Base-by-base conservation (phyloP, 2,113 vertebrate genomes). In the Percopsis transmontana region DNA sequence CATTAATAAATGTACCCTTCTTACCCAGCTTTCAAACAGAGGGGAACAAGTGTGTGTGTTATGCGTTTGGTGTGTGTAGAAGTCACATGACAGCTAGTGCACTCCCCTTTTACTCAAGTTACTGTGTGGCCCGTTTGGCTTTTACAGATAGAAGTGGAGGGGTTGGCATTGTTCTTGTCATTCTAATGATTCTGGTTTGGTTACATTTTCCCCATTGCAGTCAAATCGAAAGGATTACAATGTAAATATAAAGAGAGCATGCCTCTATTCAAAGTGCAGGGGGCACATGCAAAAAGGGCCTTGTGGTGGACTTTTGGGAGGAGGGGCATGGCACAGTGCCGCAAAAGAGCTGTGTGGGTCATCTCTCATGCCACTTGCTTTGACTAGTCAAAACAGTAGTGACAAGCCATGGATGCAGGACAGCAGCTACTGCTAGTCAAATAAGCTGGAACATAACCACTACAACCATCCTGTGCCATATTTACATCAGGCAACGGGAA, bases 311-410 rank as follows among this genome's bases (percentile, higher is more conserved):
- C 59, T 66, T 74, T 65, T n/a, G 1, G 24, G 24, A 74, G 33
- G 6, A 18, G 48, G 38, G 72, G 62, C 60, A 48, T 40, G 23
- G 24, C 23, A 15, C 33, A 75, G 69, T 62, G 57, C 24, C 73
- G 79, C 72, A 67, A 74, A 42, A 64, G 52, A 33, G 56, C 39
- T 57, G 69, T 57, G 56, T 50, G 76, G 72, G 61, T 77, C 83
- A 84, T 52, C 20, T 13, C 42, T 59, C 47, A 12, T 58, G 50
- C 58, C 51, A 66, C 57, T 48, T 58, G 77, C 64, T 91, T 90
- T 89, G 82, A 81, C 77, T 91, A 90, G 89, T 87, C 86, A 92
- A 92, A 92, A 72, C 76, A 69, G 15, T 42, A 44, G 40, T 68
- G 73, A 69, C 66, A 74, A 38, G 71, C 24, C 23, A 6, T 54